A percentile compares a stretch with the other conserved stretches of the same genome.
phyloP scores from a whole-genome alignment of 2,888 invertebrate genomes.

The Athalia cordata region DNA sequence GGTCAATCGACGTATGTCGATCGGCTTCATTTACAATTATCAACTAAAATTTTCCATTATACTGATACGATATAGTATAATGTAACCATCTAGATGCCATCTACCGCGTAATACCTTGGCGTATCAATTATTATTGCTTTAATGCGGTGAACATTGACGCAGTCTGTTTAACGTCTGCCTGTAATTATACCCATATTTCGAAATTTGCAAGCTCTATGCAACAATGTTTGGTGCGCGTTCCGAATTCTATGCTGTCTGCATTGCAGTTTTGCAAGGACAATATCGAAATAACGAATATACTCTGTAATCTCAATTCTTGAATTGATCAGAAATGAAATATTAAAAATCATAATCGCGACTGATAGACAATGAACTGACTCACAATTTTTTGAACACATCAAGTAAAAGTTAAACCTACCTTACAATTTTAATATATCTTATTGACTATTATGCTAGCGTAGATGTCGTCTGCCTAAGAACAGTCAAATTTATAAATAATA shows the following conservation, averaged over 20 bases:
- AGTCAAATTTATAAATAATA: slow-evolving; percentile 27
- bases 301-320: not conserved
- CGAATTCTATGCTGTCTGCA: slow-evolving; percentile 20
- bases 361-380: slow-evolving; percentile 13
- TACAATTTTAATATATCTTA: slow-evolving; percentile 20
- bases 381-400: slow-evolving; percentile 36
- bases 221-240: slow-evolving; percentile 13
- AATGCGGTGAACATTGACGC: slow-evolving; percentile 8
- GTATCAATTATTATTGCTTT: slow-evolving; percentile 29
- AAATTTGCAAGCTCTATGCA: not conserved
- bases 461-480: slow-evolving; percentile 10
- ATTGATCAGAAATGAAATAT: not conserved
- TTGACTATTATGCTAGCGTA: slow-evolving; percentile 23
- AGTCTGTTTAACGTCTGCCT: not conserved
- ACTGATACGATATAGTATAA: not conserved
- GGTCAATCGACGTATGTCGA: slow-evolving; percentile 26
- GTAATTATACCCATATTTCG: not conserved
- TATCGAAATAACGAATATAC: not conserved
- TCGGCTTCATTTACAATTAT: slow-evolving; percentile 8
- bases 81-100: not conserved
- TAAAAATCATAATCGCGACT: slow-evolving; percentile 9
- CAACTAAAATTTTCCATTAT: slow-evolving; percentile 7
- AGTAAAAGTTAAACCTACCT: slow-evolving; percentile 37
- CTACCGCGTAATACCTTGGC: not conserved
- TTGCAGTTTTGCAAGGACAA: slow-evolving; percentile 3